phyloP scores from a whole-genome alignment of 2,888 invertebrate species.

The Andrena praecox region DNA sequence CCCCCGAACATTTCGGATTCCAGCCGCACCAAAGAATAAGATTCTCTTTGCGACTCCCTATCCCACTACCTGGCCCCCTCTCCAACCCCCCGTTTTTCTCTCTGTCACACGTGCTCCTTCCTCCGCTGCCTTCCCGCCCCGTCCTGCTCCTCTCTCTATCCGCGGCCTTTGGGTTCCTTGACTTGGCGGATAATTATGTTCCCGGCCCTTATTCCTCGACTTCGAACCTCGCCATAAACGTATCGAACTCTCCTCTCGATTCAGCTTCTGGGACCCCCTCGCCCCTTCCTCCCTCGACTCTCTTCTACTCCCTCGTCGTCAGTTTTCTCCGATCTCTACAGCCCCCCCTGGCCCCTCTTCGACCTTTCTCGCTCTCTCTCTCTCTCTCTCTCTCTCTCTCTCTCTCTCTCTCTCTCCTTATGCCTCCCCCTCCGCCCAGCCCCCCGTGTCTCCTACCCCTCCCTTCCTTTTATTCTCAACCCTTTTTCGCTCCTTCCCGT shows the following conservation, averaged over 20 bases:
- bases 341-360: neutral
- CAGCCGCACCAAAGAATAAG: slow-evolving; percentile 71
- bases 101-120: slow-evolving; percentile 2
- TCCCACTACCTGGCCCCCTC: slow-evolving; percentile 18
- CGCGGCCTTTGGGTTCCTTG: slow-evolving; percentile 59
- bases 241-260: slow-evolving; percentile 66
- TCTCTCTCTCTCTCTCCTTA: neutral
- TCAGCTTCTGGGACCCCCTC: slow-evolving; percentile 15
- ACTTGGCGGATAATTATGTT: slow-evolving; percentile 74
- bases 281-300: slow-evolving; percentile 7
- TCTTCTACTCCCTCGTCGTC: slow-evolving; percentile 44
- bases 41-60: slow-evolving; percentile 56
- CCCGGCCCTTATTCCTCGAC: slow-evolving; percentile 67
- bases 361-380: neutral
- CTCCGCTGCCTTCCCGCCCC: slow-evolving; percentile 11
- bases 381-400: neutral
- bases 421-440: neutral
- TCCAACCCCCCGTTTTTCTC: slow-evolving; percentile 1
- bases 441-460: neutral
- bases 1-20: slow-evolving; percentile 76
- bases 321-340: slow-evolving; percentile 44
- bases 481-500: slow-evolving; percentile 42
- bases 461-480: slow-evolving; percentile 31
- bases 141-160: slow-evolving; percentile 41
- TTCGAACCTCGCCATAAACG: slow-evolving; percentile 69